Evolutionary conservation across 2,797 vertebrate genomes (phyloP).

Genomic region (Coregonus ussuriensis): DNA sequence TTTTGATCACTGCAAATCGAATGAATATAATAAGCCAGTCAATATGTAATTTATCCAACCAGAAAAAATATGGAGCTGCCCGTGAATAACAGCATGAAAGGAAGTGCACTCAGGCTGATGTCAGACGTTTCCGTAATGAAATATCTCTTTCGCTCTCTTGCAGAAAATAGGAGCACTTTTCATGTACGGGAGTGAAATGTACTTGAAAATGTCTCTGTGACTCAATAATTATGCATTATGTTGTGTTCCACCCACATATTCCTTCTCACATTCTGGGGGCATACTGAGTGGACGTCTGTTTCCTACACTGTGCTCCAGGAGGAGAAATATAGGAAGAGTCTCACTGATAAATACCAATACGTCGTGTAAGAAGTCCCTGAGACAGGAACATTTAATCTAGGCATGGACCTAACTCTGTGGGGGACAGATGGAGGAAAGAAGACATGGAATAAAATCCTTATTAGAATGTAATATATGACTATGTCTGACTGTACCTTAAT

Average conservation of each 20-base stretch:
- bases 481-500: not conserved
- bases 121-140: constrained; percentile 58
- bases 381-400: not conserved
- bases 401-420: not conserved
- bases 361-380: not conserved
- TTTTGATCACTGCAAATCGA: constrained; percentile 75
- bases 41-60: constrained; percentile 73
- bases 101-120: constrained; percentile 58
- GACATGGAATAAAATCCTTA: not conserved
- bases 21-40: constrained; percentile 74
- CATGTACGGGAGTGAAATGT: constrained; percentile 52
- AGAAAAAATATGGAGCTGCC: constrained; percentile 61
- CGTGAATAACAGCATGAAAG: constrained; percentile 48
- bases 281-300: constrained; percentile 34
- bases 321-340: constrained; percentile 7
- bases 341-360: constrained; percentile 23
- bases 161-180: constrained; percentile 68
- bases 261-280: constrained; percentile 29
- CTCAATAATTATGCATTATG: constrained; percentile 29
- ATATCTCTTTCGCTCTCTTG: constrained; percentile 30
- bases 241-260: constrained; percentile 5
- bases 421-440: not conserved
- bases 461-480: not conserved
- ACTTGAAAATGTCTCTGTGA: constrained; percentile 36
- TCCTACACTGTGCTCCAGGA: constrained; percentile 5